A percentile compares a stretch with the other conserved stretches of the same genome.
These are phyloP conservation scores for Piliocolobus tephrosceles DNA, from an alignment of 2,113 vertebrate genomes.

Conservation along the genomic window DNA sequence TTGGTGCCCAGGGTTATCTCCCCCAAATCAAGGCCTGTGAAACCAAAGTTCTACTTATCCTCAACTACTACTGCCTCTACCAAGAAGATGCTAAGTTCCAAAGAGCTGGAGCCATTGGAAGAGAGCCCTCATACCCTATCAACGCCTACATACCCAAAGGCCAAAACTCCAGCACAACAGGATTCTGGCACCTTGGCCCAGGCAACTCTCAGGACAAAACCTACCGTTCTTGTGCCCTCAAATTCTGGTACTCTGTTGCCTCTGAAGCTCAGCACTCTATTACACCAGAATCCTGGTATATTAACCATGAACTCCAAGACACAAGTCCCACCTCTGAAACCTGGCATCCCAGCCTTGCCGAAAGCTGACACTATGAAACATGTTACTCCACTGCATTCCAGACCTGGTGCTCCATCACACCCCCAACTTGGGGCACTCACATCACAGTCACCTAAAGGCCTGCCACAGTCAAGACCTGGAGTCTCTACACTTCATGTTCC, in stretches of 20 bases:
- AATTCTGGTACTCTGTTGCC: not conserved
- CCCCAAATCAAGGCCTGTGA: not conserved
- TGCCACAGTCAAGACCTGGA: not conserved
- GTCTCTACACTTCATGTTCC: not conserved
- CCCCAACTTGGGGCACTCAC: not conserved
- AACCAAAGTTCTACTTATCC: slow-evolving; percentile 3
- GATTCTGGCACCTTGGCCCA: slow-evolving; percentile 6
- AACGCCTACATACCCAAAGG: not conserved
- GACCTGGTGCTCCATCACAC: not conserved
- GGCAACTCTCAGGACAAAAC: slow-evolving; percentile 25
- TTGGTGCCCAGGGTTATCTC: not conserved
- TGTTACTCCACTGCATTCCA: not conserved
- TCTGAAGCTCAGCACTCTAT: not conserved
- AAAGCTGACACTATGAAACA: slow-evolving; percentile 15
- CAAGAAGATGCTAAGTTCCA: not conserved
- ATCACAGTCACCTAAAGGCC: not conserved
- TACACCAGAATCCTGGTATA: not conserved
- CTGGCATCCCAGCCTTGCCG: not conserved
- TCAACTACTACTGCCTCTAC: not conserved
- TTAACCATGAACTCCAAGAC: slow-evolving; percentile 5
- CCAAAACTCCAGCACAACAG: not conserved
- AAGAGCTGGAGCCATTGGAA: not conserved
- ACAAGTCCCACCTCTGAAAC: not conserved
- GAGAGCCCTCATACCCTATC: not conserved
- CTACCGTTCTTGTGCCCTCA: not conserved